Percentiles rank a stretch among this genome's conserved stretches.
Conservation (phyloP, 2,113 vertebrate species). For the Nanorana parkeri region DNA sequence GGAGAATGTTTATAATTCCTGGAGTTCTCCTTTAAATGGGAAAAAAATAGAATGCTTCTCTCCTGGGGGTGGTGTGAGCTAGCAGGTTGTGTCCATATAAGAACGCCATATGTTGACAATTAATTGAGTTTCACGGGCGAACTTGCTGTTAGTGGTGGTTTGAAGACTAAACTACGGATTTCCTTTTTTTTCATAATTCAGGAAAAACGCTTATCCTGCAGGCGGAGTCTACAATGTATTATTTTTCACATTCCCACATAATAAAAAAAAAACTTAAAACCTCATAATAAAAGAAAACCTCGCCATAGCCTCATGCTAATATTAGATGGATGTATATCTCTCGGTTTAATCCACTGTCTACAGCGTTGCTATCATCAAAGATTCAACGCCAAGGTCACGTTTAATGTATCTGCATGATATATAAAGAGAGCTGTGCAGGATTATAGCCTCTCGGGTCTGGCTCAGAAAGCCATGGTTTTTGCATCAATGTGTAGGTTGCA, state of each 20-base stretch:
- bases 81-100: too few species aligned
- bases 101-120: too few species aligned
- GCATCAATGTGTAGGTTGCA: constrained; percentile 8
- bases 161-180: not conserved
- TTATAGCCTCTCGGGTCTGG: not conserved
- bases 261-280: not conserved
- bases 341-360: not conserved
- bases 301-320: not conserved
- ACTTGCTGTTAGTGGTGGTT: constrained; percentile 17
- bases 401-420: constrained; percentile 14
- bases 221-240: not conserved
- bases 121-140: too few species aligned
- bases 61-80: too few species aligned
- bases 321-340: constrained; percentile 12
- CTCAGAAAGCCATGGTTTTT: not conserved
- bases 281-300: constrained; percentile 9
- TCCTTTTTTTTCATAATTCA: constrained; percentile 13
- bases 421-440: not conserved
- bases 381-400: constrained; percentile 17
- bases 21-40: too few species aligned
- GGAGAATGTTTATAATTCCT: too few species aligned
- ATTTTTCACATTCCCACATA: constrained; percentile 3
- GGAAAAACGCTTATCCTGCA: not conserved
- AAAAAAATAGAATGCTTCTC: too few species aligned
- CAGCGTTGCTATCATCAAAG: not conserved